Base-by-base conservation (phyloP, 2,888 invertebrate genomes). In the Cyclophora albipunctata region DNA sequence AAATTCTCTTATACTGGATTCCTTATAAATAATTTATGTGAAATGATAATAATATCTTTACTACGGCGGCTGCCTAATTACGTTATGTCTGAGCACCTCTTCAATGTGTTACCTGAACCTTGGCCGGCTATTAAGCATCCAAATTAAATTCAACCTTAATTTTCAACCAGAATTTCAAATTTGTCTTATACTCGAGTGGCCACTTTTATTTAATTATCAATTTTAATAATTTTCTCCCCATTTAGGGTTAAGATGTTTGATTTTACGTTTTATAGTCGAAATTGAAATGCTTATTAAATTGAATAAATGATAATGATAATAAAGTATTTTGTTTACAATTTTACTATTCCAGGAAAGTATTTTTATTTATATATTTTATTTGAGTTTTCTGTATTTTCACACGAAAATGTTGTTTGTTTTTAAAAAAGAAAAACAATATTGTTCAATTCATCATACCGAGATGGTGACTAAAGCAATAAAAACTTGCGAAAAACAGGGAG, bases 1-100 rank as follows among this genome's bases (percentile, higher is more conserved):
- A 20, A 20, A 20, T 20, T 20, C 20, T 20, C 20, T 20, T 20
- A 20, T 20, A 20, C 20, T 75, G 67, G 73, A 81, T 79, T 69
- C 75, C 70, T 68, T 73, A 83, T 84, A 82, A 84, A 84, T 84
- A 75, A 84, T 84, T 84, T 81, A 84, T 83, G 74, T 70, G 71
- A 77, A 81, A 78, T 73, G 73, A 77, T 20, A 20, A 72, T 71
- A 78, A 76, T 80, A 76, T 74, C 71, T 75, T 75, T 59, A 61
- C 52, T 58, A 56, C 52, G 55, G 52, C 58, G 60, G 66, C 67
- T 63, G 63, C 64, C 71, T 83, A 78, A 84, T 84, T 82, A 80
- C 75, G 71, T 73, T 74, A 75, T 72, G 75, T 72, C 78, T 67
- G 65, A 78, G 75, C 67, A 73, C 71, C 75, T 71, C 66, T 20